A percentile compares a stretch with the other conserved stretches of the same genome.
Evolutionary conservation across 2,888 invertebrate genomes (phyloP).

Genomic region (Hypolimnas misippus): DNA sequence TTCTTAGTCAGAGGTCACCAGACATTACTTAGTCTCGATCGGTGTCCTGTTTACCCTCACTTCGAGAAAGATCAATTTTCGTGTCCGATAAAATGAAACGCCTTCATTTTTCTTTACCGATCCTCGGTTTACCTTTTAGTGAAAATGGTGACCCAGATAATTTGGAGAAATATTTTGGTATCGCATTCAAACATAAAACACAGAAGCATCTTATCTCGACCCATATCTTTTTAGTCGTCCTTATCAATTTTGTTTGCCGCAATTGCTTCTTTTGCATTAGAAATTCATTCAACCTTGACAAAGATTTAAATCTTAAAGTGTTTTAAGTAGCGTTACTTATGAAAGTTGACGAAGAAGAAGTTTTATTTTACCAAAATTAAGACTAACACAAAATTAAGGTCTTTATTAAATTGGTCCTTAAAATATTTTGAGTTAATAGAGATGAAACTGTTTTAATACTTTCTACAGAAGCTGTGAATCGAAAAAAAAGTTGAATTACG

Average conservation of each 20-base stretch:
- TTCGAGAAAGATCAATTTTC: neutral
- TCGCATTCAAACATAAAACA: neutral
- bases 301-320: too few relatives aligned
- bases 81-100: constrained; percentile 1
- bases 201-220: neutral
- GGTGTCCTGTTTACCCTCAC: neutral
- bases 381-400: too few relatives aligned
- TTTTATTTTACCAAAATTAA: too few relatives aligned
- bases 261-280: neutral
- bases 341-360: too few relatives aligned
- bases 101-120: neutral
- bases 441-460: too few relatives aligned
- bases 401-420: too few relatives aligned
- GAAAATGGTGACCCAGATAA: neutral
- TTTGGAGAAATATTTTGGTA: neutral
- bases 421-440: too few relatives aligned
- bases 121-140: neutral
- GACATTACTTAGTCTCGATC: neutral
- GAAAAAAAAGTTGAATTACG: too few relatives aligned
- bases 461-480: too few relatives aligned
- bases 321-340: too few relatives aligned
- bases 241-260: neutral
- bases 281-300: neutral
- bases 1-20: neutral
- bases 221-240: neutral